Base-by-base conservation (phyloP, 2,797 vertebrate species). In the Neostethus bicornis region DNA sequence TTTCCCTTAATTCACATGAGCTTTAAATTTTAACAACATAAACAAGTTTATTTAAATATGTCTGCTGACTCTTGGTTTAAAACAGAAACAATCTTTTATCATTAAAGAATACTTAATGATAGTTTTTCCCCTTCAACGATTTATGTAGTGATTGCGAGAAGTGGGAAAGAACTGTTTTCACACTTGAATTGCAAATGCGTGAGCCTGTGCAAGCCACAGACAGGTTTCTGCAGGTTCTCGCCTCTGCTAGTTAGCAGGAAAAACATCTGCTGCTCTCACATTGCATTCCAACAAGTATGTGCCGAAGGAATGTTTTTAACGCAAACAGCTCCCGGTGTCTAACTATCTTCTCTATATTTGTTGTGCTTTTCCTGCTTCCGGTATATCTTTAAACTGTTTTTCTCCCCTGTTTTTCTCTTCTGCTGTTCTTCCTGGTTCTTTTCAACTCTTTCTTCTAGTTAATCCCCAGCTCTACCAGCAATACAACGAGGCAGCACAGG, bases 401-500 rank as follows among this genome's bases (percentile, higher is more conserved):
- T 5, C 2, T 5, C 26, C 21, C 42, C 24, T 21, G n/a, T 32
- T 55, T 7, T 31, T 46, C 41, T 39, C 42, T 64, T 10, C 17
- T 32, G 41, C 8, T 32, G 6, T 63, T 32, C 61, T 31, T 3
- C 16, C 29, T 32, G 19, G 3, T 39, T 14, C 14, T 5, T n/a
- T 25, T 32, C 8, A 4, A 49, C 19, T 41, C 39, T 47, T 16
- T 31, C 14, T 62, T 19, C n/a, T 80, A 93, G 91, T 88, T 51
- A 82, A 68, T 13, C 84, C 90, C 20, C 92, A 91, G 79, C 87
- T 93, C 72, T 93, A 93, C 77, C 92, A 93, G 94, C 88, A 96
- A 92, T 93, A 93, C 89, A 92, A 74, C 0, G 96, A 98, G 26
- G 95, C 93, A 1, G 92, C 84, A 11, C 91, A 96, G 73, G 94